Evolutionary conservation across 2,113 vertebrate species (phyloP), one percentile per base, ranked within the genome.

Genomic region (Speoplatyrhinus poulsoni): DNA sequence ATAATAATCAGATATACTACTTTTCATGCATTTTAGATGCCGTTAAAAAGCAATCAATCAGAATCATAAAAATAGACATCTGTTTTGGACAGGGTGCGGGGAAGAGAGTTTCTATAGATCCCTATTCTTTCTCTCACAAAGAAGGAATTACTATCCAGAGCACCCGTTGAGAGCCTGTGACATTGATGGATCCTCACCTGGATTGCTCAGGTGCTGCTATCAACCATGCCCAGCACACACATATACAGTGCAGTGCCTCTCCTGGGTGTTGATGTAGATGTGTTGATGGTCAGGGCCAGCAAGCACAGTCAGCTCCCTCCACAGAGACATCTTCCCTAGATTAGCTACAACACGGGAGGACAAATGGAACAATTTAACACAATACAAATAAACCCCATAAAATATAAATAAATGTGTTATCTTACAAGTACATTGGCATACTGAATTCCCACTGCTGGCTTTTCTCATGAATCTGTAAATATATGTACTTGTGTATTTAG

Each of bases 111-210:
- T 26, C 26, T 2, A 26, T 60, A 65, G 71, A 52, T 71, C 41
- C 75, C 70, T 71, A n/a, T 77, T 53, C 36, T 84, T 81, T 76
- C 55, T 71, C 74, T 88, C 64, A 57, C 64, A 79, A 63, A 65
- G 84, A 53, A 58, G 1, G 8, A 0, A 56, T 88, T 67, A 58
- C 70, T 88, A 87, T 86, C 66, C 76, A 54, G 71, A 77, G 81
- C 85, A 73, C 59, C 75, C 60, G 78, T 79, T 80, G 75, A 84
- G 61, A 75, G 68, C 73, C 48, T 59, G 82, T 83, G 89, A 89
- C 92, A 93, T 76, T 92, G 91, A 93, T 91, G 88, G 92, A 92
- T 93, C 78, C 68, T 88, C 76, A 85, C 79, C 83, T 82, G 70
- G 82, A 53, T 70, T 78, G 56, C 81, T 84, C 75, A 87, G 82